A percentile compares a stretch with the other conserved stretches of the same genome.
Evolutionary conservation across 2,113 vertebrate genomes (phyloP).

Genomic region (Microcebus jonahi): DNA sequence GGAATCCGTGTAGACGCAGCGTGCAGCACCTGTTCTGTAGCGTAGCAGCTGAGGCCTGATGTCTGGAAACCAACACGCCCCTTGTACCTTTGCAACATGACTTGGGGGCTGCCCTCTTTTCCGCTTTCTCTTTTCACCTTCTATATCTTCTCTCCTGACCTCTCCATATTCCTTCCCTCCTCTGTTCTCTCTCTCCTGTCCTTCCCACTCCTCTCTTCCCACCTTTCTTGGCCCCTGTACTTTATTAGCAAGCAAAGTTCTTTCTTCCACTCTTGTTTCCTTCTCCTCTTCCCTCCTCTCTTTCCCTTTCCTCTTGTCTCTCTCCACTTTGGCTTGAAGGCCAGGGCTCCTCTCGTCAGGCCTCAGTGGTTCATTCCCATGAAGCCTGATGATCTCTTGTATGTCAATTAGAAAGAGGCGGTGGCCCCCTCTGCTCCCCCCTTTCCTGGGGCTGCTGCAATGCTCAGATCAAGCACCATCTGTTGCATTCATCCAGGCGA

Average conservation of each 20-base stretch:
- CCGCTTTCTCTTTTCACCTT: background rate
- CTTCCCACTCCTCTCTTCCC: background rate
- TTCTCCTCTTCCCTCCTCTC: background rate
- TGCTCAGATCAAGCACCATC: slow-evolving; percentile 40
- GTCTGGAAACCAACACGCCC: background rate
- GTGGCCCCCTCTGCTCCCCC: background rate
- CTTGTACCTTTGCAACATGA: background rate
- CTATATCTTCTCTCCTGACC: background rate
- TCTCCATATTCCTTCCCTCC: background rate
- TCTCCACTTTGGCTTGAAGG: background rate
- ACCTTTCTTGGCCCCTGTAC: background rate
- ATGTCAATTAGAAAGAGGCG: slow-evolving; percentile 40
- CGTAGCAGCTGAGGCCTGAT: background rate
- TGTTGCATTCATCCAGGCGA: slow-evolving; percentile 47
- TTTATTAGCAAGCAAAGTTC: background rate
- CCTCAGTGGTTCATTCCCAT: slow-evolving; percentile 18
- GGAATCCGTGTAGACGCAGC: background rate
- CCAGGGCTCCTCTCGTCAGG: background rate
- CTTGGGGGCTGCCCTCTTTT: rapidly evolving
- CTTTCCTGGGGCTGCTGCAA: background rate
- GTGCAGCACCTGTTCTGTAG: rapidly evolving
- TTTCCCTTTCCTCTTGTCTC: rapidly evolving
- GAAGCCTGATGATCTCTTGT: slow-evolving; percentile 46
- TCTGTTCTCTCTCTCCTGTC: background rate
- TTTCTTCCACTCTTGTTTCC: background rate